phyloP scores from a whole-genome alignment of 2,113 vertebrate genomes.

The Actenoides hombroni region DNA sequence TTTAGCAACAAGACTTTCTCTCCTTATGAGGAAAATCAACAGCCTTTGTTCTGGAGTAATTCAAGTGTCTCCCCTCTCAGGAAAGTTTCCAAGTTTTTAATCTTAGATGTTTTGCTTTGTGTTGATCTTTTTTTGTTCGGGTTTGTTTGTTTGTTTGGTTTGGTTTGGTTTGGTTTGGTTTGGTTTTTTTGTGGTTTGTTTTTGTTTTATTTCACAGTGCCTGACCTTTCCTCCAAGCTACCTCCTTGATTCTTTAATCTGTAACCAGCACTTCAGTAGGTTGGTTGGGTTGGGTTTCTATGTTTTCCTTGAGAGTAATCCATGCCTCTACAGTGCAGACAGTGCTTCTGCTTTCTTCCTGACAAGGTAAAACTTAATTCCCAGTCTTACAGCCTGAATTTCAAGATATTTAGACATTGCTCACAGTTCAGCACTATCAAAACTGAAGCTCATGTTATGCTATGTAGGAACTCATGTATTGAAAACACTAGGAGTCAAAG shows the following conservation, averaged over 20 bases:
- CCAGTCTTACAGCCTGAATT: neutral
- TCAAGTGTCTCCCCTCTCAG: slow-evolving; percentile 15
- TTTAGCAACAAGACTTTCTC: neutral
- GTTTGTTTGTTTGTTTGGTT: neutral
- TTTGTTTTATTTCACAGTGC: neutral
- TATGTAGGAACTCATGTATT: neutral
- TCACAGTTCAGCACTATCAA: neutral
- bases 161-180: neutral
- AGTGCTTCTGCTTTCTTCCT: neutral
- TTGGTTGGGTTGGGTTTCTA: neutral
- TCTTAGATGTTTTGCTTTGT: slow-evolving; percentile 4
- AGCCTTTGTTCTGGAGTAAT: slow-evolving; percentile 22
- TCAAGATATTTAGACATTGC: rapidly evolving
- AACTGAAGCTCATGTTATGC: neutral
- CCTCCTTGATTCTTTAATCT: slow-evolving; percentile 44
- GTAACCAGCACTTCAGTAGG: neutral
- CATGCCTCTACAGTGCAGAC: neutral
- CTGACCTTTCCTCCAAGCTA: slow-evolving; percentile 17
- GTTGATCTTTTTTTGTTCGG: neutral
- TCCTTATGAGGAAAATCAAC: neutral
- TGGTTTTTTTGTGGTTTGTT: neutral
- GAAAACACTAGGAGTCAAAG: neutral
- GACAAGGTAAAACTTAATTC: neutral
- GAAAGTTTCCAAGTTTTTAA: slow-evolving; percentile 30
- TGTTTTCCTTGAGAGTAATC: neutral